These are phyloP conservation scores for Furnarius figulus DNA, from an alignment of 2,113 vertebrate species.

Conservation along the genomic window DNA sequence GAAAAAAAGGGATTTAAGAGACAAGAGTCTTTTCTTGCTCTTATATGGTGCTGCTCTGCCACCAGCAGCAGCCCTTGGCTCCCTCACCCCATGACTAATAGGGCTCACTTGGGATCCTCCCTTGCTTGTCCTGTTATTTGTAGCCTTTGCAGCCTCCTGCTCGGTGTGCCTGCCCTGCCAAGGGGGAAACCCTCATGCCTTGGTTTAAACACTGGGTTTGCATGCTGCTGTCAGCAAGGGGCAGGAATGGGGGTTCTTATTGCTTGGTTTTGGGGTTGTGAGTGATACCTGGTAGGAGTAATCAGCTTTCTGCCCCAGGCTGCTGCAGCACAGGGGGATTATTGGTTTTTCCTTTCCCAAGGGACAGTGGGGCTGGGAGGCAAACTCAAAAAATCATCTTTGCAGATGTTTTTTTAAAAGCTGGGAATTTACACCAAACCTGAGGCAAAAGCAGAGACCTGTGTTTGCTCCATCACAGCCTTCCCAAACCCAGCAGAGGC, in stretches of 20 bases:
- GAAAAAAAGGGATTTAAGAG: not conserved
- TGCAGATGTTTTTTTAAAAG: not conserved
- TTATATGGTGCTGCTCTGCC: conserved; percentile 46
- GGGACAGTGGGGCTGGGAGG: not conserved
- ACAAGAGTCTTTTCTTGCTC: conserved; percentile 29
- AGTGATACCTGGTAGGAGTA: fast-evolving
- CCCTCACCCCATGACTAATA: conserved; percentile 39
- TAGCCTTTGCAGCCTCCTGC: not conserved
- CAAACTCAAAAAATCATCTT: not conserved
- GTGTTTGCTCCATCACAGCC: not conserved
- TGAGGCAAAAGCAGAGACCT: not conserved
- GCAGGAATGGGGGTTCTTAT: not conserved
- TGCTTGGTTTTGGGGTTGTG: not conserved
- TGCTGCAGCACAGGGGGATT: not conserved
- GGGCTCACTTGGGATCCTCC: conserved; percentile 31
- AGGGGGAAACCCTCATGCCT: not conserved
- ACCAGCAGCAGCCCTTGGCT: not conserved
- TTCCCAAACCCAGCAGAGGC: fast-evolving
- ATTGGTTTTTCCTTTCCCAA: not conserved
- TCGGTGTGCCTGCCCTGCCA: not conserved
- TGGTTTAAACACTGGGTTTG: not conserved
- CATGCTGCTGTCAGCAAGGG: not conserved
- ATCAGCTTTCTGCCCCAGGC: not conserved
- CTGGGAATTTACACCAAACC: not conserved
- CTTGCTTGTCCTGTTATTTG: conserved; percentile 52